Evolutionary conservation across 1,140 invertebrate genomes (phyloP), one percentile per base, ranked within the genome.

Genomic region (Drosophila rufa): DNA sequence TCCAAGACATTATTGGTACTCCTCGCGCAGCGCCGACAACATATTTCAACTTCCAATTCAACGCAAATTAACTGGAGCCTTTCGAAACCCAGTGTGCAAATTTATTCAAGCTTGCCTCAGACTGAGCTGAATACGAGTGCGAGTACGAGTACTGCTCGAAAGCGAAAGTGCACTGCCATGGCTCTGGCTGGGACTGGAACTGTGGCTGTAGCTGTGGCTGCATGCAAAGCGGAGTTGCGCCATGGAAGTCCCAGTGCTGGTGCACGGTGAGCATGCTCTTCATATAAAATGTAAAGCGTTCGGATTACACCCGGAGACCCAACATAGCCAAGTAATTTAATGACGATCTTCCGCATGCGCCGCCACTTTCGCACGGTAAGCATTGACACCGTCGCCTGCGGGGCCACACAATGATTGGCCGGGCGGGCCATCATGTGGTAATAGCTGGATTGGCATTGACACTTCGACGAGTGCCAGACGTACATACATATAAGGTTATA

Each of bases 101-200:
- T 70, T 59, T 60, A 68, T 53, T 78, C 51, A 48, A 46, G 75
- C 76, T 65, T 80, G 79, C 70, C 68, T 80, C 76, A 83, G 73
- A 80, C 82, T 71, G 71, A 17, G 46, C 27, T n/a, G 17, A 48
- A 30, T 17, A 22, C 30, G n/a, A 48, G 45, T 17, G 9, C 30
- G n/a, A 48, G 30, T 45, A 22, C 45, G 30, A 47, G 42, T 50
- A 40, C 47, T 59, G 55, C 76, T 68, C 53, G 59, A 86, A 86
- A 87, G 82, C 66, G 80, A 90, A 89, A 89, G 78, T 90, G 74
- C 66, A 80, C 65, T 45, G 45, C 46, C 55, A 66, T 59, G 60
- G 17, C 51, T 22, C 17, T 4, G 17, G 2, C 53, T 38, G 12
- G 22, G n/a, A 1, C 50, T 33, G 3, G 19, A 7, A 3, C 53